phyloP scores from a whole-genome alignment of 2,888 invertebrate species.

The Agrypnus murinus region DNA sequence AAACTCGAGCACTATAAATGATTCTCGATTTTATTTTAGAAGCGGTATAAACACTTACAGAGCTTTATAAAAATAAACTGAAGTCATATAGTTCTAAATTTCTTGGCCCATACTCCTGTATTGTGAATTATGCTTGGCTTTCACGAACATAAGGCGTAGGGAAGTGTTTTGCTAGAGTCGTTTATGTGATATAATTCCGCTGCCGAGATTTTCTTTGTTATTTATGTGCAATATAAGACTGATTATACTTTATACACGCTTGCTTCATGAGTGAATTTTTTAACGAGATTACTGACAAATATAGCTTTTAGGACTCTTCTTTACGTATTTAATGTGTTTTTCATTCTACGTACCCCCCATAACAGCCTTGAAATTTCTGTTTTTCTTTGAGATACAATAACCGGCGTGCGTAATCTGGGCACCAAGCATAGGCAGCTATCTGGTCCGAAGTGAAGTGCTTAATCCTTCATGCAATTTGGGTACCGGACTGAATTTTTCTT shows the following conservation, averaged over 20 bases:
- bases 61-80: constrained; percentile 51
- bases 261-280: constrained; percentile 56
- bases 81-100: constrained; percentile 57
- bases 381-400: too few relatives aligned
- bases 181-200: constrained; percentile 64
- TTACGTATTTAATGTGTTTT: too few relatives aligned
- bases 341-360: too few relatives aligned
- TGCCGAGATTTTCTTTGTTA: constrained; percentile 63
- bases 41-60: constrained; percentile 22
- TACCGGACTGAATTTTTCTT: too few relatives aligned
- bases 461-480: too few relatives aligned
- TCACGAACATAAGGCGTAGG: constrained; percentile 63
- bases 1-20: background rate
- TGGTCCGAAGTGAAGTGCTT: too few relatives aligned
- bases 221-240: constrained; percentile 65
- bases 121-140: constrained; percentile 63
- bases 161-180: constrained; percentile 64
- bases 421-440: too few relatives aligned
- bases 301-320: too few relatives aligned
- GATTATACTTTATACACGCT: constrained; percentile 62
- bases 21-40: background rate
- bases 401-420: too few relatives aligned
- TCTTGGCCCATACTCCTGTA: constrained; percentile 56
- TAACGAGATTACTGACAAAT: constrained; percentile 51
- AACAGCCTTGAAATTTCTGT: too few relatives aligned